These are phyloP conservation scores for Megalops cyprinoides DNA, from an alignment of 2,797 vertebrate genomes.

Conservation along the genomic window DNA sequence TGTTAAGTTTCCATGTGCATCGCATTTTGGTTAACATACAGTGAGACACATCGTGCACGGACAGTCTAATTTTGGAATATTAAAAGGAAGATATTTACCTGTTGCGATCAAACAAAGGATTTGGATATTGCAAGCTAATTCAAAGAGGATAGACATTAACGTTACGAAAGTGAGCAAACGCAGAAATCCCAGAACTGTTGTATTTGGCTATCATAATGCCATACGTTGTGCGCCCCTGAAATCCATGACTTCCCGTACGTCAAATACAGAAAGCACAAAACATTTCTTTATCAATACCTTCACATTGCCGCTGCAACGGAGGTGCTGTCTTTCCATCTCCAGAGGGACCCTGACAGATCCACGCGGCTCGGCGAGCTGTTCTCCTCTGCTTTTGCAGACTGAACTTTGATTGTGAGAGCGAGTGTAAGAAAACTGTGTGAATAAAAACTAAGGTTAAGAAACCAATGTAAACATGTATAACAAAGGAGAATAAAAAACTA, in stretches of 20 bases:
- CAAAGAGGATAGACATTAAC: conserved; percentile 9
- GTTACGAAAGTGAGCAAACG: neutral
- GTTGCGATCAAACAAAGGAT: conserved; percentile 24
- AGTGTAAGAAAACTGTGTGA: neutral
- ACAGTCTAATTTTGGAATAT: neutral
- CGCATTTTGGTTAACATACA: neutral
- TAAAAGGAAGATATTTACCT: conserved; percentile 34
- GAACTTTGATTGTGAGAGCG: conserved; percentile 8
- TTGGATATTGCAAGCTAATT: neutral
- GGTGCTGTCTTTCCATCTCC: conserved; percentile 6
- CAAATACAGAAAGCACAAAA: conserved; percentile 16
- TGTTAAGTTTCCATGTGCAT: neutral
- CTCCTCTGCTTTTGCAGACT: conserved; percentile 24
- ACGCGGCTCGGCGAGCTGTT: neutral
- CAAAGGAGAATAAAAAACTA: neutral
- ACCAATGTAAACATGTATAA: neutral
- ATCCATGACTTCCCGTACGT: conserved; percentile 8
- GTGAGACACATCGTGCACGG: neutral
- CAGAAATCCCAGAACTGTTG: conserved; percentile 12
- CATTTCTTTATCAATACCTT: conserved; percentile 31
- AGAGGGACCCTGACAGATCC: conserved; percentile 28
- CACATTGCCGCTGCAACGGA: conserved; percentile 8
- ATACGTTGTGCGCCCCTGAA: neutral
- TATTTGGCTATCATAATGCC: conserved; percentile 12
- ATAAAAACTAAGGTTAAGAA: conserved; percentile 12